phyloP scores from a whole-genome alignment of 2,888 invertebrate genomes.

The Tetranychus truncatus region DNA sequence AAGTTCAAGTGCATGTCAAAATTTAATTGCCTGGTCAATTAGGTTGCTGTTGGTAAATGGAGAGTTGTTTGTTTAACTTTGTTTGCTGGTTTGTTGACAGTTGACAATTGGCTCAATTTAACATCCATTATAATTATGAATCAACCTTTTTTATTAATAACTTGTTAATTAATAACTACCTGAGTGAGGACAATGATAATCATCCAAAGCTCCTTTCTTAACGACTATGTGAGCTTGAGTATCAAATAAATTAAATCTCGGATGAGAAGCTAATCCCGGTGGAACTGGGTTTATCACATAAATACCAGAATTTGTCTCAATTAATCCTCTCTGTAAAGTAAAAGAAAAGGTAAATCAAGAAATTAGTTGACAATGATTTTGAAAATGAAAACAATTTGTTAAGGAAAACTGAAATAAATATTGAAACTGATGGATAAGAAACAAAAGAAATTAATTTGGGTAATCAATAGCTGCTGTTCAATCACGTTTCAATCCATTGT shows the following conservation, averaged over 20 bases:
- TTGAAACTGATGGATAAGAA: neutral
- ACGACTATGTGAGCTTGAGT: constrained; percentile 16
- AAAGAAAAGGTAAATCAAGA: neutral
- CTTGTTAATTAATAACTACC: neutral
- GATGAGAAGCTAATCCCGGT: constrained; percentile 8
- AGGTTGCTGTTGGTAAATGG: neutral
- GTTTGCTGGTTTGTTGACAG: too few relatives aligned
- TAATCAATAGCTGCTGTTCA: neutral
- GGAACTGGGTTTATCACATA: constrained; percentile 26
- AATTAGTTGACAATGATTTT: neutral
- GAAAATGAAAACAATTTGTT: neutral
- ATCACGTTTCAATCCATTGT: neutral
- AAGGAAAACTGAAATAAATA: neutral
- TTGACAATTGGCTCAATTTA: too few relatives aligned
- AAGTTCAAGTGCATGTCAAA: constrained; percentile 3
- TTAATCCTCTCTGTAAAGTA: constrained; percentile 23
- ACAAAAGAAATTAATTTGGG: too few relatives aligned
- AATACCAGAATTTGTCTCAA: constrained; percentile 22
- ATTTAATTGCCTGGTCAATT: neutral
- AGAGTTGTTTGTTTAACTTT: too few relatives aligned
- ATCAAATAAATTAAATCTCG: neutral
- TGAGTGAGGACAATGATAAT: constrained; percentile 22
- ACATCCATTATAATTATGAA: too few relatives aligned
- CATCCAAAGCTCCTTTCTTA: constrained; percentile 16
- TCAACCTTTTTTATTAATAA: neutral